Percentiles rank a stretch among this genome's conserved stretches.
These are phyloP conservation scores for Dysmachus trigonus DNA, from an alignment of 2,888 invertebrate species.

Conservation along the genomic window DNA sequence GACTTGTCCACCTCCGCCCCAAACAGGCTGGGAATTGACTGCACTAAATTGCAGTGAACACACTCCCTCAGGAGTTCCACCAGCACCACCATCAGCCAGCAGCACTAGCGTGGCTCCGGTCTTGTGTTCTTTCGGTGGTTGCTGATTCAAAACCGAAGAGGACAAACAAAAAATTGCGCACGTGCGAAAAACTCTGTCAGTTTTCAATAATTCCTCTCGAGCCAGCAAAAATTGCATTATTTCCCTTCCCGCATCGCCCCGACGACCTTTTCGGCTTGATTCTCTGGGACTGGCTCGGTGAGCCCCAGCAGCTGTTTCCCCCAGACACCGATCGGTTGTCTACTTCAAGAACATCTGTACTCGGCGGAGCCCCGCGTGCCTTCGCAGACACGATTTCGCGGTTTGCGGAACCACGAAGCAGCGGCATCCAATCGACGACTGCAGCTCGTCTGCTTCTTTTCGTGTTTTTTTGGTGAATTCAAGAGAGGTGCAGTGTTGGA, in stretches of 20 bases:
- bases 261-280: not conserved
- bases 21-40: not conserved
- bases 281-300: not conserved
- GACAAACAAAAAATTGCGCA: constrained; percentile 25
- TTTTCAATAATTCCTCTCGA: not conserved
- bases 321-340: not conserved
- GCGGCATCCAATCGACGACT: not conserved
- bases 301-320: not conserved
- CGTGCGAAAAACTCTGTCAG: constrained; percentile 32
- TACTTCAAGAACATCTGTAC: not conserved
- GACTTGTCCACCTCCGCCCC: not conserved
- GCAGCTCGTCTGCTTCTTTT: not conserved
- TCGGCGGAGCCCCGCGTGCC: not conserved
- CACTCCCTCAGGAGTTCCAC: not conserved
- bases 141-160: not conserved
- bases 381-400: not conserved
- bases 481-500: not conserved
- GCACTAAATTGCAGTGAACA: not conserved
- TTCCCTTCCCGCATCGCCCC: not conserved
- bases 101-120: not conserved
- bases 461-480: not conserved
- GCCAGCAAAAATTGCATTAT: not conserved
- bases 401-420: not conserved
- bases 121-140: not conserved
- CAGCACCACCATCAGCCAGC: not conserved